Evolutionary conservation across 2,797 vertebrate species (phyloP), one percentile per base, ranked within the genome.

Genomic region (Benthosema pterotum): DNA sequence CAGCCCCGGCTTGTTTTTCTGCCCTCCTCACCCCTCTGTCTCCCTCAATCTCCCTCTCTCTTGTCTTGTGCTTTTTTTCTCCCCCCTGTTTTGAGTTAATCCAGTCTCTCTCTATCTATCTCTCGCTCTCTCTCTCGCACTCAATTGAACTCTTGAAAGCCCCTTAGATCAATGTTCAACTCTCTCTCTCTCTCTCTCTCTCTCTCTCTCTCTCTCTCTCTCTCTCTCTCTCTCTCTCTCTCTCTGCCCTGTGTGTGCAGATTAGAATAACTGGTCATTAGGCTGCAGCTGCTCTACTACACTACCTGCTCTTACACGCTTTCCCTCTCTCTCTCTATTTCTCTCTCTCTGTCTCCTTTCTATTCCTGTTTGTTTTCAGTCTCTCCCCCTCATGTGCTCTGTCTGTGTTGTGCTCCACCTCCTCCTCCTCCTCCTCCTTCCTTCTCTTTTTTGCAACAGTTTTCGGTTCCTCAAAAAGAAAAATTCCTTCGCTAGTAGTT

Each of bases 401-500:
- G 71, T 71, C 57, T 79, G 52, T 6, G 74, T 56, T 79, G 52
- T 6, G 74, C 86, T 82, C 84, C 85, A 84, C 84, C 83, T 83
- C 76, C 64, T 74, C 65, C 65, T 7, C 65, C 72, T 77, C 52
- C 74, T 49, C 71, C 62, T 46, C n/a, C 76, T 63, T 74, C 65
- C 65, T 7, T 63, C 72, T 77, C 52, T 72, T 49, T 46, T 62
- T 51, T 69, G 71, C 69, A 2, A 19, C 74, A 74, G 66, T 66
- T 83, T 77, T 80, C 80, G 69, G 78, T 85, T 85, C 61, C 79
- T 80, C 72, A 65, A 53, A 74, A 38, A 79, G 64, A 53, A 74
- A 38, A 79, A 89, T 89, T 91, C 90, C 86, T 84, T 69, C 11
- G 71, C 76, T 51, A 65, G 64, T 51, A 65, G 64, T 58, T 79